phyloP scores from a whole-genome alignment of 1,140 invertebrate genomes.

The Leucophenga varia region DNA sequence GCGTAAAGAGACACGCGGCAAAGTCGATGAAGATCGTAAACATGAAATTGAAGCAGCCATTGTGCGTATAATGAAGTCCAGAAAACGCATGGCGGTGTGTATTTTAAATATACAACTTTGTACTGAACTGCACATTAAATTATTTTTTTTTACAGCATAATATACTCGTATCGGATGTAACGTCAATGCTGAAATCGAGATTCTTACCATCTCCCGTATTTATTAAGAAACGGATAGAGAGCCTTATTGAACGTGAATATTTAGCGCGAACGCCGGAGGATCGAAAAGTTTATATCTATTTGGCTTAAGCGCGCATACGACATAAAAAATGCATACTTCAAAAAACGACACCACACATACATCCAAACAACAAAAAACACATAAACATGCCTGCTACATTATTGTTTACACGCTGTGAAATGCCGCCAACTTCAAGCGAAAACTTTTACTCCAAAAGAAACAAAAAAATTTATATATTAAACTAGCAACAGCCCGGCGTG shows the following conservation, averaged over 20 bases:
- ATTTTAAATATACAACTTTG: not conserved
- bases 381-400: too few relatives aligned
- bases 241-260: constrained; percentile 98
- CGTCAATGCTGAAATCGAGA: constrained; percentile 91
- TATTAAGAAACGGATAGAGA: constrained; percentile 99
- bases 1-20: constrained; percentile 93
- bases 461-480: too few relatives aligned
- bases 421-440: too few relatives aligned
- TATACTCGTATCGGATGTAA: constrained; percentile 94
- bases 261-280: constrained; percentile 94
- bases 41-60: constrained; percentile 99
- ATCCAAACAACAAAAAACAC: too few relatives aligned
- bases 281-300: constrained; percentile 91
- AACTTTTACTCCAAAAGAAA: too few relatives aligned
- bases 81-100: constrained; percentile 87
- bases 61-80: constrained; percentile 98
- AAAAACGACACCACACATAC: too few relatives aligned
- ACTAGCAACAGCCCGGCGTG: too few relatives aligned
- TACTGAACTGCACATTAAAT: not conserved
- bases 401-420: too few relatives aligned
- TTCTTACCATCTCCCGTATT: constrained; percentile 97
- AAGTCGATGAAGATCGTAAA: constrained; percentile 98
- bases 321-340: too few relatives aligned
- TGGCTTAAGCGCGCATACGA: constrained; percentile 76
- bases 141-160: constrained; percentile 69